phyloP scores from a whole-genome alignment of 2,113 vertebrate species.

The Trematocara marginatum region DNA sequence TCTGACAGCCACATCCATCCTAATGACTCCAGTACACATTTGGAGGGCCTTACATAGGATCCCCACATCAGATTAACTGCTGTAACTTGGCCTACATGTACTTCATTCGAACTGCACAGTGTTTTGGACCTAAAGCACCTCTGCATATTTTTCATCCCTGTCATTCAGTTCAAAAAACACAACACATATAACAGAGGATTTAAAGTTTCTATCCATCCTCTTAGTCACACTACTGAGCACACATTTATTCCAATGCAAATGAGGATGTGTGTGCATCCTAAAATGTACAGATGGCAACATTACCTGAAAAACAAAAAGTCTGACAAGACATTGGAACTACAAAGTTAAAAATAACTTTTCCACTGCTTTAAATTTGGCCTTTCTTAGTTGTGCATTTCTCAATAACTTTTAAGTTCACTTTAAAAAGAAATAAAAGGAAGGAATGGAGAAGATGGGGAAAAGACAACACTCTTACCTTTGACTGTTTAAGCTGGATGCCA shows the following conservation, averaged over 20 bases:
- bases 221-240: not conserved
- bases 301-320: slow-evolving; percentile 13
- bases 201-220: slow-evolving; percentile 1
- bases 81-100: not conserved
- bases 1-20: slow-evolving; percentile 8
- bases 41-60: not conserved
- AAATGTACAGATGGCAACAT: not conserved
- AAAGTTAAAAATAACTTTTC: not conserved
- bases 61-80: not conserved
- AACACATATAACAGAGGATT: not conserved
- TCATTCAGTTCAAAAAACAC: not conserved
- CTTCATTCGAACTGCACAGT: not conserved
- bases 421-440: not conserved
- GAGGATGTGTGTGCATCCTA: not conserved
- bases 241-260: not conserved
- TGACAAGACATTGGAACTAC: slow-evolving; percentile 23
- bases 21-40: not conserved
- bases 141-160: slow-evolving; percentile 1
- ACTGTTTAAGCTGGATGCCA: slow-evolving; percentile 56
- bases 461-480: slow-evolving; percentile 53
- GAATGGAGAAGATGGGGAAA: not conserved
- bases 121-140: not conserved
- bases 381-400: slow-evolving; percentile 14
- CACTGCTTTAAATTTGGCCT: slow-evolving; percentile 29
- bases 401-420: not conserved